phyloP scores from a whole-genome alignment of 2,113 vertebrate species.

The Nasalis larvatus region DNA sequence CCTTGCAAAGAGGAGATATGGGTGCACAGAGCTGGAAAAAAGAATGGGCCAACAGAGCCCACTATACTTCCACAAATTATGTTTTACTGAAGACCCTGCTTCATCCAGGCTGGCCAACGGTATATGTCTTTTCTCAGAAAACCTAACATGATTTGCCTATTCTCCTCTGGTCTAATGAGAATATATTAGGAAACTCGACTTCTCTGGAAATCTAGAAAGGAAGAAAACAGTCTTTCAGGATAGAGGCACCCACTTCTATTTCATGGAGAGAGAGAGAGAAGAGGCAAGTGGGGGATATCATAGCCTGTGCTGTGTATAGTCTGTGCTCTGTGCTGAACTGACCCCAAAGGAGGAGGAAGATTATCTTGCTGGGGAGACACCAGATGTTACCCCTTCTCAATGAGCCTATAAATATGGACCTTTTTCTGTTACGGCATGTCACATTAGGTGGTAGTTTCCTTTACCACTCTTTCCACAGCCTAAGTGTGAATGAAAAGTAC shows the following conservation, averaged over 20 bases:
- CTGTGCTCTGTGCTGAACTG: no score
- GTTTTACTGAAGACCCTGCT: not conserved
- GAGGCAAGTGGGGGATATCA: not conserved
- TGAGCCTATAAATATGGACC: not conserved
- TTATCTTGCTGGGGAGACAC: not conserved
- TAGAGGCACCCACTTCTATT: not conserved
- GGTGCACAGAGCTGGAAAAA: not conserved
- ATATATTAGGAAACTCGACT: not conserved
- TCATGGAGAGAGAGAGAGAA: not conserved
- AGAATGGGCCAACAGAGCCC: no score
- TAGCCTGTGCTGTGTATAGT: not conserved
- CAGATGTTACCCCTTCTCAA: not conserved
- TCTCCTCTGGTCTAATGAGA: not conserved
- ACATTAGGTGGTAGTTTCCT: not conserved
- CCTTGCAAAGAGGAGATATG: not conserved
- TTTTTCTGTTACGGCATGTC: not conserved
- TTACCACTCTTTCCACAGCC: not conserved
- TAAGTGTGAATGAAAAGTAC: not conserved
- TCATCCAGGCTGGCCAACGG: not conserved
- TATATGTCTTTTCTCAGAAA: not conserved
- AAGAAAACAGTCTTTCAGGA: not conserved
- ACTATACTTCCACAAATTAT: not conserved
- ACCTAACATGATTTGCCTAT: not conserved
- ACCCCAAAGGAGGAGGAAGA: not conserved
- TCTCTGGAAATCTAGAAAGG: not conserved